Percentiles rank a stretch among this genome's conserved stretches.
Conservation (phyloP, 2,113 vertebrate species). For the Oceanodroma tethys region DNA sequence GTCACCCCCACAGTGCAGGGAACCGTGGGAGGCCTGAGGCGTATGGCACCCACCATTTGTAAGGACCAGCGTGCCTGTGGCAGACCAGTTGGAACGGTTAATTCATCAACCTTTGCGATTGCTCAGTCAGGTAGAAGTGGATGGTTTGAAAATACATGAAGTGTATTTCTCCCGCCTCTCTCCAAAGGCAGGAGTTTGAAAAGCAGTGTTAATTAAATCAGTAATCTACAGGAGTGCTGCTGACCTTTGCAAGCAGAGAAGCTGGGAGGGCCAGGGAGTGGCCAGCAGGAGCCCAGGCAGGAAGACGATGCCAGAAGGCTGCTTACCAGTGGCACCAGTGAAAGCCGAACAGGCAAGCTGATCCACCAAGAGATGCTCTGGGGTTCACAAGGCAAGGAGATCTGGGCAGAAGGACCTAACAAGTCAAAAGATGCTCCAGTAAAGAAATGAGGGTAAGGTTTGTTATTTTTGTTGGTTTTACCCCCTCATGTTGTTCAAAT, state of each 20-base stretch:
- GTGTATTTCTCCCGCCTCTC: not conserved
- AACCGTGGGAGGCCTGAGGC: not conserved
- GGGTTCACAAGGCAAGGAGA: not conserved
- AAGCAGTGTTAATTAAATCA: not conserved
- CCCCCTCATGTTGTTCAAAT: not conserved
- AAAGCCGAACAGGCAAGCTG: not conserved
- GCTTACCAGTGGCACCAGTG: not conserved
- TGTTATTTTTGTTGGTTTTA: not conserved
- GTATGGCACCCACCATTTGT: fast-evolving
- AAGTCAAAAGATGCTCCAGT: not conserved
- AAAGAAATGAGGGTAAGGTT: not conserved
- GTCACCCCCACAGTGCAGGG: not conserved
- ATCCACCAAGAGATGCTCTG: not conserved
- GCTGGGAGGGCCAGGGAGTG: not conserved
- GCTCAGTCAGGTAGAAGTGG: not conserved
- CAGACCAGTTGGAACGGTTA: not conserved
- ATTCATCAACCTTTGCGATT: not conserved
- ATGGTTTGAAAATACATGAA: not conserved
- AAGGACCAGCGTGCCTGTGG: not conserved
- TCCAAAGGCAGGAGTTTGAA: not conserved
- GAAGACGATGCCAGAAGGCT: not conserved
- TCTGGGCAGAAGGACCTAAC: not conserved
- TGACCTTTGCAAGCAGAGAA: not conserved
- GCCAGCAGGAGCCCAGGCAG: not conserved
- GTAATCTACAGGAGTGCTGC: not conserved